Evolutionary conservation across 2,797 vertebrate species (phyloP).

Genomic region (Basileuterus tristriatus): DNA sequence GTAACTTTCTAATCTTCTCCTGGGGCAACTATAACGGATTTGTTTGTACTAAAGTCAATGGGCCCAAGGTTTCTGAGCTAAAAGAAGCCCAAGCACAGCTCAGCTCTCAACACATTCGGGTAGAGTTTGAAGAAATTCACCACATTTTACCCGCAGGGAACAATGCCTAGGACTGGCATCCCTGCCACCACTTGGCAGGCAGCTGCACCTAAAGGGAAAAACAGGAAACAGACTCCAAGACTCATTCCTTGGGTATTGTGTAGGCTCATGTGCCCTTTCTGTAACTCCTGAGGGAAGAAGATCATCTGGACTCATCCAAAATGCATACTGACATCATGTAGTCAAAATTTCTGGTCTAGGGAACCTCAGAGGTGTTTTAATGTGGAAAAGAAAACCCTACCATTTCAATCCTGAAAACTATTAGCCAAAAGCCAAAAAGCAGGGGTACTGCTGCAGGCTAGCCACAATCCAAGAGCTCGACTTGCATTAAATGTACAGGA

Average conservation of each 20-base stretch:
- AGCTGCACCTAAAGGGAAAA: background rate
- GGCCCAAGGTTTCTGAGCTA: background rate
- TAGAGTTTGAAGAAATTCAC: background rate
- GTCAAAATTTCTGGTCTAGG: background rate
- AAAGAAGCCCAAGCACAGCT: background rate
- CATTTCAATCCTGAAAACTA: background rate
- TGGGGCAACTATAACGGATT: background rate
- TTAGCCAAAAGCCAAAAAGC: background rate
- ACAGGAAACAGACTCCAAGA: background rate
- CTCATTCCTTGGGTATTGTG: background rate
- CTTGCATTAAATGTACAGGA: background rate
- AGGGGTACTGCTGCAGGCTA: background rate
- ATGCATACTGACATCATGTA: background rate
- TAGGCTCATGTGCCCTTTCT: background rate
- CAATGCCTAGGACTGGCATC: background rate
- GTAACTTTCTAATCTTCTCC: background rate
- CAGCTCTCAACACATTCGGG: background rate
- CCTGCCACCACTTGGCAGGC: background rate
- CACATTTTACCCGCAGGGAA: background rate
- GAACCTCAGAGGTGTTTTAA: background rate
- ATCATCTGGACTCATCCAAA: background rate
- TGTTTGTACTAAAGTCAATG: background rate
- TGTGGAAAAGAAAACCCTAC: background rate
- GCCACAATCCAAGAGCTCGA: background rate
- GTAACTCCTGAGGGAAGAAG: background rate